phyloP scores from a whole-genome alignment of 2,113 vertebrate species.

The Zapus hudsonius region DNA sequence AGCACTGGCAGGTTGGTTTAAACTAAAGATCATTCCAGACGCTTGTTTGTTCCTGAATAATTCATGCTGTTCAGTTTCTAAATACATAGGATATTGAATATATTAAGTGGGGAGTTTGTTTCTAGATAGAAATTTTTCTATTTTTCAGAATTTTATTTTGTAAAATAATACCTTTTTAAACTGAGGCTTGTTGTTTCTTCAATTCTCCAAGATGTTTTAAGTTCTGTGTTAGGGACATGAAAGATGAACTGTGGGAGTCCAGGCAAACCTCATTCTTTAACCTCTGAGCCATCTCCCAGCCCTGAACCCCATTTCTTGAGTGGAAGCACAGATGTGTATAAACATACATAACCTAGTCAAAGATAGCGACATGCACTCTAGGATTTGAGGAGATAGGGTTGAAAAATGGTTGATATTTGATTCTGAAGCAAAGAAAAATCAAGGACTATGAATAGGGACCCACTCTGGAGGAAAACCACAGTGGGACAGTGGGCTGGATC shows the following conservation, averaged over 20 bases:
- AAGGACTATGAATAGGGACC: neutral
- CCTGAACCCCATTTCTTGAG: neutral
- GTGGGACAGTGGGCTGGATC: neutral
- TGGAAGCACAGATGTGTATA: neutral
- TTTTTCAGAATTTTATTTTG: slow-evolving; percentile 22
- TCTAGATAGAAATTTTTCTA: neutral
- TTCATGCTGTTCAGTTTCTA: neutral
- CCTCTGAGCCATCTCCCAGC: too few relatives aligned
- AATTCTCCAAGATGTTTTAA: neutral
- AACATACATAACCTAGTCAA: neutral
- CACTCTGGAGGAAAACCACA: neutral
- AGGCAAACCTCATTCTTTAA: neutral
- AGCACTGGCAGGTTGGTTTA: slow-evolving; percentile 95
- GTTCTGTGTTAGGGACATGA: neutral
- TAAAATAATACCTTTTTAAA: neutral
- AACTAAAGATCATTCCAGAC: neutral
- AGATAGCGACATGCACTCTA: neutral
- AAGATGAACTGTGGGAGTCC: neutral
- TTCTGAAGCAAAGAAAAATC: neutral
- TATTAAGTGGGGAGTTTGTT: neutral
- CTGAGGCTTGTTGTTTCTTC: neutral
- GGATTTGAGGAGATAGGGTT: neutral
- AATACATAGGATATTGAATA: neutral
- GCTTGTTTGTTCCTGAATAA: rapidly evolving
- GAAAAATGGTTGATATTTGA: neutral